These are phyloP conservation scores for Ptyas mucosa DNA, from an alignment of 2,113 vertebrate genomes.

Conservation along the genomic window DNA sequence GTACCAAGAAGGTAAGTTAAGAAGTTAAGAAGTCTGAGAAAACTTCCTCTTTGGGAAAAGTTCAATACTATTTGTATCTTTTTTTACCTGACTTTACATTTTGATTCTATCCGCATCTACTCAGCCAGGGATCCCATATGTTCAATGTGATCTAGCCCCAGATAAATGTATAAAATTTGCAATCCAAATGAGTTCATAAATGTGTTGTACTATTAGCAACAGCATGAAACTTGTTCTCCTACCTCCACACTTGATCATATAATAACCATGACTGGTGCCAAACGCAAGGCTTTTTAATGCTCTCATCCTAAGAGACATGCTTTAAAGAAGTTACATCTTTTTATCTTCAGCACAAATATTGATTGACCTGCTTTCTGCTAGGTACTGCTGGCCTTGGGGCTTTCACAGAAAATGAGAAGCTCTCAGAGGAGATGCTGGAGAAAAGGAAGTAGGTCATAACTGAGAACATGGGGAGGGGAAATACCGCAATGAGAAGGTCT, in stretches of 20 bases:
- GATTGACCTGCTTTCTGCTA: conserved; percentile 28
- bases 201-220: not conserved
- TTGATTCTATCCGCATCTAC: not conserved
- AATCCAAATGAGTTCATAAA: not conserved
- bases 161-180: not conserved
- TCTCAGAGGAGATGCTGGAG: conserved; percentile 32
- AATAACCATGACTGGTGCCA: not conserved
- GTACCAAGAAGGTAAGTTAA: not conserved
- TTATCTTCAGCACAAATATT: conserved; percentile 42
- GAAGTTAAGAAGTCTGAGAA: not conserved
- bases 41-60: not conserved
- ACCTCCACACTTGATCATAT: not conserved
- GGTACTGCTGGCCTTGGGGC: not conserved
- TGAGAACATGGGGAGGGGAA: conserved; percentile 11
- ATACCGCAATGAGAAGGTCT: not conserved
- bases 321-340: conserved; percentile 37
- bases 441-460: conserved; percentile 27
- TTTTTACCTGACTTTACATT: not conserved
- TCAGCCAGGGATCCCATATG: not conserved
- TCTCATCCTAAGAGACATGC: conserved; percentile 21
- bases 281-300: not conserved
- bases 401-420: conserved; percentile 27
- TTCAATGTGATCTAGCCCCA: not conserved
- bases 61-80: no score
- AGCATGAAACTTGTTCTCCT: not conserved